Evolutionary conservation across 2,113 vertebrate species (phyloP).

Genomic region (Piliocolobus tephrosceles): DNA sequence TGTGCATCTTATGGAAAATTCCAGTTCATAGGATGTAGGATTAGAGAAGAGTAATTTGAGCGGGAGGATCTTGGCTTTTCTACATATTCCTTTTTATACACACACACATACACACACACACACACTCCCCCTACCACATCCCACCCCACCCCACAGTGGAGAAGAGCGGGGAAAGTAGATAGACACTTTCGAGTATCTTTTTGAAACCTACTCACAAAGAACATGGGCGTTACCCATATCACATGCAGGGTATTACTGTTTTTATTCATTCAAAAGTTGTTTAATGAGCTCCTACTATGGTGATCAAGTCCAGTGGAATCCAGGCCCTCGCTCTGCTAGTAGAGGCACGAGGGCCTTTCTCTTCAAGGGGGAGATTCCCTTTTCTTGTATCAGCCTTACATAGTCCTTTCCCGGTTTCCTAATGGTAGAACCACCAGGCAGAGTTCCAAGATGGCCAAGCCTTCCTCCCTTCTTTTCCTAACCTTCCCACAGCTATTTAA

Average conservation of each 20-base stretch:
- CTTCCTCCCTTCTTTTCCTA: background rate
- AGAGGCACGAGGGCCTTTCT: background rate
- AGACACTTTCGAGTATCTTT: background rate
- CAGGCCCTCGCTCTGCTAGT: background rate
- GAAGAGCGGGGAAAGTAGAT: background rate
- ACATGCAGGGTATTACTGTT: background rate
- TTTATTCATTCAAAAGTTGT: background rate
- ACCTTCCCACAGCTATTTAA: background rate
- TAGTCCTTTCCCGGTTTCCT: background rate
- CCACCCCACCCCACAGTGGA: background rate
- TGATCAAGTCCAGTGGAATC: background rate
- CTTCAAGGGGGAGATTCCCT: background rate
- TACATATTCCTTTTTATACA: background rate
- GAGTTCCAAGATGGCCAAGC: background rate
- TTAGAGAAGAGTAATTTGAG: background rate
- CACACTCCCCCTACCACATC: background rate
- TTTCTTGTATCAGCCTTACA: background rate
- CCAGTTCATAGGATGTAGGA: background rate
- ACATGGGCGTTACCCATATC: background rate
- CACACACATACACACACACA: no score
- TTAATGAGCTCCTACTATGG: background rate
- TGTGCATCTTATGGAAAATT: background rate
- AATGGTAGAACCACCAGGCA: background rate
- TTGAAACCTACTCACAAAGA: background rate
- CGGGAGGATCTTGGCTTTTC: background rate